Percentiles rank a stretch among this genome's conserved stretches.
These are phyloP conservation scores for Alsophila aescularia DNA, from an alignment of 2,888 invertebrate species.

Conservation along the genomic window DNA sequence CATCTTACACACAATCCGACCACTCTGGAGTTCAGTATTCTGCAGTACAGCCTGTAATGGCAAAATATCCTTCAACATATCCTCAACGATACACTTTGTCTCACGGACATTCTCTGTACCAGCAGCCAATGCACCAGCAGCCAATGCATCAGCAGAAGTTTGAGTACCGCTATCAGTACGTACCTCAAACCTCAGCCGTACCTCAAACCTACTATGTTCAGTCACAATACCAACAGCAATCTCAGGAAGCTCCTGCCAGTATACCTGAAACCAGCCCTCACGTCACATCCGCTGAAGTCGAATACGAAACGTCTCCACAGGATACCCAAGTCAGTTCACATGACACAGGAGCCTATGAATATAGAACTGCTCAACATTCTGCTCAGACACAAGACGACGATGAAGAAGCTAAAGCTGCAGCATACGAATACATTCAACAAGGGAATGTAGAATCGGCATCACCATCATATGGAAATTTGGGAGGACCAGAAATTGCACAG, in stretches of 20 bases:
- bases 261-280: constrained; percentile 42
- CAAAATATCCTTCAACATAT: constrained; percentile 70
- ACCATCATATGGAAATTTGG: constrained; percentile 37
- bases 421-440: constrained; percentile 35
- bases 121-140: constrained; percentile 60
- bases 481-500: constrained; percentile 38
- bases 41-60: constrained; percentile 79
- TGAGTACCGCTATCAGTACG: constrained; percentile 68
- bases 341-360: constrained; percentile 28
- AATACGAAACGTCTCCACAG: constrained; percentile 55
- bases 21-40: constrained; percentile 77
- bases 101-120: constrained; percentile 61
- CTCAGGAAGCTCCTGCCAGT: constrained; percentile 41
- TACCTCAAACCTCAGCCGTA: constrained; percentile 53
- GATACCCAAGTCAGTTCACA: constrained; percentile 42
- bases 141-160: constrained; percentile 63
- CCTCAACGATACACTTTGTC: constrained; percentile 58
- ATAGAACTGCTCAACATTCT: constrained; percentile 9
- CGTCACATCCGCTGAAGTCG: constrained; percentile 42
- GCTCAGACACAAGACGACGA: constrained; percentile 42
- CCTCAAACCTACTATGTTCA: constrained; percentile 63
- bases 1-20: constrained; percentile 73
- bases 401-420: constrained; percentile 39
- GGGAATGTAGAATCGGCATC: constrained; percentile 36
- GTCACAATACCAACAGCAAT: constrained; percentile 60